Percentiles rank a stretch among this genome's conserved stretches.
phyloP scores from a whole-genome alignment of 2,888 invertebrate genomes.

The Apeira syringaria region DNA sequence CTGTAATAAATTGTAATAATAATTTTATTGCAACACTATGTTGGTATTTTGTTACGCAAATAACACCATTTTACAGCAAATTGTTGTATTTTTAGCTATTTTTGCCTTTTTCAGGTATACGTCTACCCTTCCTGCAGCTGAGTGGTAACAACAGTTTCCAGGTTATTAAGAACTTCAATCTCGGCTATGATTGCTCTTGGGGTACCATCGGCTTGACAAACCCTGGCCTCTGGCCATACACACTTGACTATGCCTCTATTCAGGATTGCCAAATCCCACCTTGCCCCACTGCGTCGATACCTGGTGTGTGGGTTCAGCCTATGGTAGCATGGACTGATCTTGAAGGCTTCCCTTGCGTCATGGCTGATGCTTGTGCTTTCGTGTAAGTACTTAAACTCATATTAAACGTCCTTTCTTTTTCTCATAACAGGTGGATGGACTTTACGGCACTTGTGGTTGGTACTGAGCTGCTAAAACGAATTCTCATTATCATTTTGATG shows the following conservation, averaged over 20 bases:
- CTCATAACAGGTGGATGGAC: too few relatives aligned
- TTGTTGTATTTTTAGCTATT: too few relatives aligned
- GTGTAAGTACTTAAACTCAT: too few relatives aligned
- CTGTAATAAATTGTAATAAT: too few relatives aligned
- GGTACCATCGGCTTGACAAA: slow-evolving; percentile 63
- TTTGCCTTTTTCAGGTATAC: slow-evolving; percentile 54
- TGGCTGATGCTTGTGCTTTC: slow-evolving; percentile 79
- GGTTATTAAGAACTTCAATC: slow-evolving; percentile 73
- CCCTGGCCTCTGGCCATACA: slow-evolving; percentile 87
- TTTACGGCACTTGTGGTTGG: too few relatives aligned
- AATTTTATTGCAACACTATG: too few relatives aligned
- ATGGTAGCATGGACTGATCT: slow-evolving; percentile 82
- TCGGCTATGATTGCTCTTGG: slow-evolving; percentile 86
- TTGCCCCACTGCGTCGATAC: slow-evolving; percentile 83
- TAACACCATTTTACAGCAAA: too few relatives aligned
- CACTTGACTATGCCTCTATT: slow-evolving; percentile 82
- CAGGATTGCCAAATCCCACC: slow-evolving; percentile 82
- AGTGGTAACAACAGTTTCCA: slow-evolving; percentile 82
- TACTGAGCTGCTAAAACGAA: too few relatives aligned
- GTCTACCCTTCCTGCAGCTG: slow-evolving; percentile 83
- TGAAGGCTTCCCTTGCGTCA: slow-evolving; percentile 75
- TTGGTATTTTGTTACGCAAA: too few relatives aligned
- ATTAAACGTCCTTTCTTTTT: too few relatives aligned
- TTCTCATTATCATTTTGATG: too few relatives aligned
- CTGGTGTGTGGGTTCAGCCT: slow-evolving; percentile 87